Conservation (phyloP, 2,113 vertebrate genomes). For the Eudyptes chrysolophus region DNA sequence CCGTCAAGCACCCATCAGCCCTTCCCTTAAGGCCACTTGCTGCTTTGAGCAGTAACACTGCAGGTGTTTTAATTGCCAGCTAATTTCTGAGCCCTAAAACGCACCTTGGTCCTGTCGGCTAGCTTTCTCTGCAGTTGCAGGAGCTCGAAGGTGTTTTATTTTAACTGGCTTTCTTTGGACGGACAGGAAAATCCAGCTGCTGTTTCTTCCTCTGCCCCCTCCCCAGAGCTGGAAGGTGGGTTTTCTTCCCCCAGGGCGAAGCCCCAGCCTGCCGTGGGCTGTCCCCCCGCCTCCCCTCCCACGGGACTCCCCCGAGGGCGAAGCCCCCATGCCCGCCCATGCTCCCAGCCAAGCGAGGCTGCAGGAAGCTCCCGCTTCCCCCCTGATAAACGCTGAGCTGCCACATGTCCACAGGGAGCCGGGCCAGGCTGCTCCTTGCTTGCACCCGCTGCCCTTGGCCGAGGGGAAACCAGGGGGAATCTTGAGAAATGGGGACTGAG, state of each 20-base stretch:
- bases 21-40: neutral
- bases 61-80: neutral
- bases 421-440: neutral
- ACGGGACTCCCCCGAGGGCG: neutral
- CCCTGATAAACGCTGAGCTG: accelerated
- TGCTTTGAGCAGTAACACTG: neutral
- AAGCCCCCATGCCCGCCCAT: accelerated
- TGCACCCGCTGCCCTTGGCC: accelerated
- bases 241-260: neutral
- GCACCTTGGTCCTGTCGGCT: neutral
- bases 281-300: neutral
- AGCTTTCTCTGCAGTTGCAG: neutral
- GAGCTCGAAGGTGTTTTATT: neutral
- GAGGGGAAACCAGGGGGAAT: accelerated
- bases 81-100: neutral
- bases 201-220: neutral
- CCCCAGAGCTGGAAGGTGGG: neutral
- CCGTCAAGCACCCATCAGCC: accelerated
- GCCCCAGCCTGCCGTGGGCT: neutral
- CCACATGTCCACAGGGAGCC: neutral
- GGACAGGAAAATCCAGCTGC: neutral
- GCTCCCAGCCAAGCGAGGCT: neutral
- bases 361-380: neutral
- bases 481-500: neutral
- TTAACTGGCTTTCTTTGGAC: neutral